Evolutionary conservation across 1,140 invertebrate species (phyloP), one percentile per base, ranked within the genome.

Genomic region (Heterodera carotae): DNA sequence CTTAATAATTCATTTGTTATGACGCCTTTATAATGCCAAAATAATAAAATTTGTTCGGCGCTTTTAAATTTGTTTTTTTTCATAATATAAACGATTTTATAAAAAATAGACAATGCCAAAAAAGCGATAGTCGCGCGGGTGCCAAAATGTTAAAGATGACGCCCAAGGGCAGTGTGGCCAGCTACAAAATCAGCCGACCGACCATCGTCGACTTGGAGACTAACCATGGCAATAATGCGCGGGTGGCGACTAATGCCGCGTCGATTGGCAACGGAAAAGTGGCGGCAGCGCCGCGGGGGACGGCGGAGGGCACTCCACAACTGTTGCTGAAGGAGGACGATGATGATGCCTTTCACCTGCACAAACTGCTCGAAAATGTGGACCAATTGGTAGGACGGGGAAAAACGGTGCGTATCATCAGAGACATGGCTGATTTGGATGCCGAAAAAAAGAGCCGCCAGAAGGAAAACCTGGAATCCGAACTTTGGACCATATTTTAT

Each of bases 331-430:
- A 18, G 48, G 48, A 56, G 15, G 48, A 56, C 15, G 15, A 56
- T 6, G 39, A 6, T 6, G 12, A 0, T 1, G 39, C 39, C 39
- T 56, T 56, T 22, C 48, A 56, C 5, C 48, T 74, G 27, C 72
- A 74, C n/a, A 74, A 74, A 34, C 64, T 74, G 64, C 64, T 74
- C 59, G 56, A 74, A 25, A 74, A 74, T 74, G 72, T 74, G 39
- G 72, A 74, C 27, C 59, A 74, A 25, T 25, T 62, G n/a, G 60
- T 31, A n/a, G n/a, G n/a, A n/a, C n/a, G n/a, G n/a, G n/a, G n/a
- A n/a, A n/a, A n/a, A n/a, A n/a, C n/a, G n/a, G n/a, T n/a, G n/a
- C n/a, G n/a, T n/a, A n/a, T n/a, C n/a, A n/a, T n/a, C n/a, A n/a
- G n/a, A n/a, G n/a, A n/a, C n/a, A n/a, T n/a, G n/a, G n/a, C n/a